Evolutionary conservation across 2,888 invertebrate species (phyloP).

Genomic region (Ferdinandea cuprea): DNA sequence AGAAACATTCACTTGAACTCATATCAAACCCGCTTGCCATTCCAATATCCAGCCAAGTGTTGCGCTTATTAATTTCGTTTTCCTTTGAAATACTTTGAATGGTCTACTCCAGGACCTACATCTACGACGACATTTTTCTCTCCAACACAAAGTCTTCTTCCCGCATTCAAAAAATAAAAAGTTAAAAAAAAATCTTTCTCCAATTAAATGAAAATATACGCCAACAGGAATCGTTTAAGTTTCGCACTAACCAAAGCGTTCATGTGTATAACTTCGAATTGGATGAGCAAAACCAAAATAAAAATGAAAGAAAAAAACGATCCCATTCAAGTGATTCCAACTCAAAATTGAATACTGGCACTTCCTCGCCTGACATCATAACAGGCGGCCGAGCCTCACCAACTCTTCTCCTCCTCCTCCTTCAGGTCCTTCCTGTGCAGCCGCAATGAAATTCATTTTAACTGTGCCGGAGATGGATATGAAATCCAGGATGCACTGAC

Average conservation of each 20-base stretch:
- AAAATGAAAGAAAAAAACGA: slow-evolving; percentile 26
- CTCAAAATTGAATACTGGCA: slow-evolving; percentile 71
- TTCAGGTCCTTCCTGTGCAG: slow-evolving; percentile 46
- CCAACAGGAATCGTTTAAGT: slow-evolving; percentile 71
- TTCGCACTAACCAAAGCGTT: slow-evolving; percentile 71
- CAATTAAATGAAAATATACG: slow-evolving; percentile 74
- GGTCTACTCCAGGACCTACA: background rate
- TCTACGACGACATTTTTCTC: background rate
- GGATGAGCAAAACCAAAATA: slow-evolving; percentile 28
- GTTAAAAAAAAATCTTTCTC: slow-evolving; percentile 52
- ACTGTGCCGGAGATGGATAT: slow-evolving; percentile 62
- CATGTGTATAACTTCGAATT: slow-evolving; percentile 72
- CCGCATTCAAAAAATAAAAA: no score
- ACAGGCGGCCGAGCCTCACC: no score
- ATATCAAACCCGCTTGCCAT: no score
- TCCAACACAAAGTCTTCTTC: no score
- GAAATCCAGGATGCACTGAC: slow-evolving; percentile 76
- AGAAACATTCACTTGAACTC: no score
- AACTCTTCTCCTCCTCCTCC: no score
- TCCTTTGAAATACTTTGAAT: background rate
- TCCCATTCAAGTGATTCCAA: slow-evolving; percentile 70
- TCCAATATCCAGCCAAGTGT: no score
- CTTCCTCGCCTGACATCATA: slow-evolving; percentile 41
- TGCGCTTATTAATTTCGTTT: background rate
- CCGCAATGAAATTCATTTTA: slow-evolving; percentile 75